Conservation (phyloP, 2,888 invertebrate species). For the Thymelicus sylvestris region DNA sequence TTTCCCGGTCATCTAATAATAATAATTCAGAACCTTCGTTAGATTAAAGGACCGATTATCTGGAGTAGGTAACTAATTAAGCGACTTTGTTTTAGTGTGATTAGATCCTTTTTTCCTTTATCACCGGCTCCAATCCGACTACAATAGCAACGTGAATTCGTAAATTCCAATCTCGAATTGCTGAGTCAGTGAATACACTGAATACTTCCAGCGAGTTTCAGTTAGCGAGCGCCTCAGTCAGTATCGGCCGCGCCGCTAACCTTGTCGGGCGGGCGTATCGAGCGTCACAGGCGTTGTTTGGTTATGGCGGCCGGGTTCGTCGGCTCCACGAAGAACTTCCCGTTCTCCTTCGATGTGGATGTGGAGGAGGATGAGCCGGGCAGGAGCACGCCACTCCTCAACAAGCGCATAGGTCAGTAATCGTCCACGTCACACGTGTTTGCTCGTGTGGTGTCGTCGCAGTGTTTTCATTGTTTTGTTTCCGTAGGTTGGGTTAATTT, state of each 20-base stretch:
- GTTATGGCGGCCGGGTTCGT: constrained; percentile 76
- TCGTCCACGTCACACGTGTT: background rate
- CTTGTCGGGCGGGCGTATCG: constrained; percentile 17
- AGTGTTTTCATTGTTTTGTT: constrained; percentile 29
- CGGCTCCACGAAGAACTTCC: constrained; percentile 79
- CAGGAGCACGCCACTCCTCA: constrained; percentile 64
- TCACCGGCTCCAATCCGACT: background rate
- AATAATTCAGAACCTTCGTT: no score
- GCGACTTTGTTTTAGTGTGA: background rate
- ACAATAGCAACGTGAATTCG: background rate
- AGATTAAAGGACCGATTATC: no score
- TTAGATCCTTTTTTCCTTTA: background rate
- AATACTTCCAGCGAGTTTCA: constrained; percentile 30
- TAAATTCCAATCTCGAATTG: constrained; percentile 5
- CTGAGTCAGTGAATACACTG: constrained; percentile 26
- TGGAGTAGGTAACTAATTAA: background rate
- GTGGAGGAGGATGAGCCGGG: constrained; percentile 70
- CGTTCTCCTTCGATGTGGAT: constrained; percentile 79
- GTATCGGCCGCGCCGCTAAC: constrained; percentile 29
- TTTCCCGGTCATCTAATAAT: no score
- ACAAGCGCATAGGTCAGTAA: constrained; percentile 72
- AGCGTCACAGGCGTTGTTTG: constrained; percentile 26
- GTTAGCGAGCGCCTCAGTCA: constrained; percentile 20
- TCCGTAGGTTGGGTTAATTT: constrained; percentile 8
- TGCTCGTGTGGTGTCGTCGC: constrained; percentile 12